phyloP scores from a whole-genome alignment of 2,888 invertebrate species.

The Desoria tigrina region DNA sequence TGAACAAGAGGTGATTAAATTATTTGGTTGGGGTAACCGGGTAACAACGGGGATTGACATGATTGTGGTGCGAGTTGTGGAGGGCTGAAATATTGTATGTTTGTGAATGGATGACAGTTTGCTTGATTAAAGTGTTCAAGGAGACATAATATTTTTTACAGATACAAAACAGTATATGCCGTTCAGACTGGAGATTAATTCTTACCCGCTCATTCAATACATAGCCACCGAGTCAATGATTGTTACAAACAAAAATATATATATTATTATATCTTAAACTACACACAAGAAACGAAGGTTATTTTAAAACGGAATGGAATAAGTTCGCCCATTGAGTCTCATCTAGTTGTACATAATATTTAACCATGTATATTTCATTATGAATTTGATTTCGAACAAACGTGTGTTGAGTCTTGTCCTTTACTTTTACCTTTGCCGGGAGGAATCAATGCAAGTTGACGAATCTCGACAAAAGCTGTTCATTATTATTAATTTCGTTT shows the following conservation, averaged over 20 bases:
- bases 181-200: slow-evolving; percentile 26
- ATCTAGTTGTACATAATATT: slow-evolving; percentile 16
- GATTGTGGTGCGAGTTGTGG: too few relatives aligned
- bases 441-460: too few relatives aligned
- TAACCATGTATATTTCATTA: too few relatives aligned
- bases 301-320: not conserved
- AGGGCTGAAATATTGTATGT: too few relatives aligned
- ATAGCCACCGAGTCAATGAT: slow-evolving; percentile 46
- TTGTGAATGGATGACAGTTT: slow-evolving; percentile 1
- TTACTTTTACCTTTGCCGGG: not conserved
- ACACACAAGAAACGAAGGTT: not conserved
- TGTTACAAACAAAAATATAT: slow-evolving; percentile 21
- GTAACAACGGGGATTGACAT: too few relatives aligned
- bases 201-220: slow-evolving; percentile 29
- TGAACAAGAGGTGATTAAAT: slow-evolving; percentile 2
- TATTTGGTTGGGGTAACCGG: slow-evolving; percentile 6
- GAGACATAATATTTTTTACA: slow-evolving; percentile 7
- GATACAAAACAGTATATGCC: slow-evolving; percentile 24
- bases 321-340: slow-evolving; percentile 13
- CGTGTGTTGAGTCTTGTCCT: not conserved
- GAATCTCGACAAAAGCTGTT: too few relatives aligned
- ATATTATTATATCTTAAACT: not conserved
- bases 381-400: slow-evolving; percentile 6
- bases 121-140: slow-evolving; percentile 9
- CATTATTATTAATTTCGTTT: too few relatives aligned